Percentiles rank a stretch among this genome's conserved stretches.
Evolutionary conservation across 2,113 vertebrate species (phyloP).

Genomic region (Pyxicephalus adspersus): DNA sequence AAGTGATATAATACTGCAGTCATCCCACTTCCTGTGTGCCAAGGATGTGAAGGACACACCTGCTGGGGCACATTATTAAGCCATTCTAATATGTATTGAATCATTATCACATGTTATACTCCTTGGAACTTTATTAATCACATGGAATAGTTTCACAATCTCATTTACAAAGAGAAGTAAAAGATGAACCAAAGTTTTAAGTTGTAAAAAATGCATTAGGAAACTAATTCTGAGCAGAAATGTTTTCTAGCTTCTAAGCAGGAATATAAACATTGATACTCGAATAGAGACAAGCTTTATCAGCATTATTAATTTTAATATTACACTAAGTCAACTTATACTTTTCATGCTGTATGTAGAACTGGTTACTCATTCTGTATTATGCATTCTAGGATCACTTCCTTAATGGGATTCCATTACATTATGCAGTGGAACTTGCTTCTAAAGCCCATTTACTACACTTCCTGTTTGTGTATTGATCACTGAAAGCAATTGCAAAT

Average conservation of each 20-base stretch:
- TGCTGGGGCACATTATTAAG: too few relatives aligned
- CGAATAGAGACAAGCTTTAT: slow-evolving; percentile 8
- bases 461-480: slow-evolving; percentile 39
- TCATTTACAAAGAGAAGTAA: too few relatives aligned
- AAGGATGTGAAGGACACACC: too few relatives aligned
- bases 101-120: too few relatives aligned
- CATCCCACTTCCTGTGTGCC: too few relatives aligned
- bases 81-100: too few relatives aligned
- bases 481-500: not conserved
- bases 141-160: too few relatives aligned
- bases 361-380: not conserved
- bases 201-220: too few relatives aligned
- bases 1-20: too few relatives aligned
- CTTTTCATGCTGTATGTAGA: not conserved
- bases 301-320: slow-evolving; percentile 7
- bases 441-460: slow-evolving; percentile 5
- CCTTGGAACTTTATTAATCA: too few relatives aligned
- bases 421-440: not conserved
- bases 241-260: not conserved
- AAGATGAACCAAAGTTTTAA: too few relatives aligned
- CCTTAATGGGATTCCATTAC: slow-evolving; percentile 28
- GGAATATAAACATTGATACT: slow-evolving; percentile 12
- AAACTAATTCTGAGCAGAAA: not conserved
- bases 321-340: not conserved
- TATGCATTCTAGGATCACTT: not conserved